Base-by-base conservation (phyloP, 2,888 invertebrate species). In the Eupithecia dodoneata region DNA sequence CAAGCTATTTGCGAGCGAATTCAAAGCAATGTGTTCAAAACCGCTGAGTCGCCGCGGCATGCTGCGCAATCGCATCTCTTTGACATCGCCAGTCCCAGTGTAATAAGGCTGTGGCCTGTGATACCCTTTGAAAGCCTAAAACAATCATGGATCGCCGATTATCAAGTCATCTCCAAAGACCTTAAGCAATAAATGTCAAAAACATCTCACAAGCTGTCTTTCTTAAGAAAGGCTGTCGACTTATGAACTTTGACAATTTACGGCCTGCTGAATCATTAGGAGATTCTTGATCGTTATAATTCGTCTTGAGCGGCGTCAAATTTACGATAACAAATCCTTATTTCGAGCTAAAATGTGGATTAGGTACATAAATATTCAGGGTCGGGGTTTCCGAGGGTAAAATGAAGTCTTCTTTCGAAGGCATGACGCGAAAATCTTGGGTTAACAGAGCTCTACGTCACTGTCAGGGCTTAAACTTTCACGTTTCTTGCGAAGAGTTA, bases 301-400 rank as follows among this genome's bases (percentile, higher is more conserved):
- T 45, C 18, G 3, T 80, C 78, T 79, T 67, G 80, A 82, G 74
- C 81, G 84, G 81, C 81, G 84, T 84, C 82, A 82, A 85, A 87
- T 83, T 87, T 84, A 84, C 87, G 88, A 66, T 59, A 87, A 89
- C 89, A 90, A 90, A 88, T 89, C 87, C 85, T 83, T 79, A 85
- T 86, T 85, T 85, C 42, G 4, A 69, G 69, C 42, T 45, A 10
- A 45, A 69, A 69, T 66, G 45, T 42, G 69, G 45, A n/a, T 69
- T 18, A 45, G 45, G 45, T 12, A 49, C 18, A 91, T 92, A 90
- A 92, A 92, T 92, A 92, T 93, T 92, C 92, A 90, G 83, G 84
- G 85, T 82, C 83, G 83, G 80, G 80, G 80, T 86, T 82, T 80
- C 86, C 83, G 83, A 87, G 87, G 85, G 84, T 88, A 86, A 89